phyloP scores from a whole-genome alignment of 2,888 invertebrate species.

The Polydrusus tereticollis region DNA sequence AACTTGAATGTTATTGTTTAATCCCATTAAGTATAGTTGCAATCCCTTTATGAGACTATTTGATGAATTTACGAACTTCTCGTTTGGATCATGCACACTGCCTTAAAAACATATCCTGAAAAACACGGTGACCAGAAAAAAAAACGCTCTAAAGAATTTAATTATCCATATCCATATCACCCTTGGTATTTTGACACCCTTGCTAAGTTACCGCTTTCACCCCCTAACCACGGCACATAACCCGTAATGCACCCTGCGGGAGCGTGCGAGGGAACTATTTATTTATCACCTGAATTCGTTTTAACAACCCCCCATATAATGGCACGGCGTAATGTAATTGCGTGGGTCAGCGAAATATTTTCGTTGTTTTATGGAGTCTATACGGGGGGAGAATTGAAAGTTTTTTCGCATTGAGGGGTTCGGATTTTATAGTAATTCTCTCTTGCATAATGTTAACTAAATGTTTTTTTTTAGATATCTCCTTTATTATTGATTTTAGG shows the following conservation, averaged over 20 bases:
- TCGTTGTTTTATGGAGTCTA: background rate
- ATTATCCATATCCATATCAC: conserved; percentile 27
- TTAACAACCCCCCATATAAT: conserved; percentile 14
- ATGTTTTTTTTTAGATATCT: too few relatives aligned
- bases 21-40: too few relatives aligned
- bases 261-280: conserved; percentile 46
- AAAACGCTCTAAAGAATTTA: conserved; percentile 7
- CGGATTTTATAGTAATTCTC: background rate
- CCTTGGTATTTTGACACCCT: conserved; percentile 31
- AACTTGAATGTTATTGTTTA: too few relatives aligned
- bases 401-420: background rate
- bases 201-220: conserved; percentile 16
- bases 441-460: background rate
- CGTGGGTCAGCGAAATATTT: conserved; percentile 12
- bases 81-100: too few relatives aligned
- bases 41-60: too few relatives aligned
- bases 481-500: too few relatives aligned
- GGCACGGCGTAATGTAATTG: conserved; percentile 27
- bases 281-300: conserved; percentile 44
- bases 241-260: conserved; percentile 21
- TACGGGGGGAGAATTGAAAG: background rate
- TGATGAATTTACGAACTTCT: too few relatives aligned
- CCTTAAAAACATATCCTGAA: too few relatives aligned
- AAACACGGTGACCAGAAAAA: too few relatives aligned
- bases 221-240: conserved; percentile 12